Evolutionary conservation across 1,140 invertebrate species (phyloP), one percentile per base, ranked within the genome.

Genomic region (Hylyphantes graminicola): DNA sequence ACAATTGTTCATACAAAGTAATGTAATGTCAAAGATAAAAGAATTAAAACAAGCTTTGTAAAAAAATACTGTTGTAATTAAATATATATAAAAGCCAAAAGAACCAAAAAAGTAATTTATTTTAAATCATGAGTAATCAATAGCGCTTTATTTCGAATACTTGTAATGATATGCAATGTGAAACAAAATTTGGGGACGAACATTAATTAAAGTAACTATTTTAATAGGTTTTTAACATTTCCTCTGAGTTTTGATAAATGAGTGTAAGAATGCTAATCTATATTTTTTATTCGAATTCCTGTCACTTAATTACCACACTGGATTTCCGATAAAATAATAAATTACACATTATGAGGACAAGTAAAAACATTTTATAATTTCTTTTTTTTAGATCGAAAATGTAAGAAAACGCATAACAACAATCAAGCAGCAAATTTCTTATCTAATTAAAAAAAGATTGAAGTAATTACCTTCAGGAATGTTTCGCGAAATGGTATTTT

Each of bases 381-480:
- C 21, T 12, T 12, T 17, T 17, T 11, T 65, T 17, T 13, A 50
- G n/a, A 51, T 35, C n/a, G 19, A 51, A 67, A 68, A 68, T 48
- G 48, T 54, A 67, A 68, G n/a, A 35, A 51, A 55, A 55, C 50
- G n/a, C 21, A 67, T 19, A 65, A 79, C 15, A 67, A 48, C 63
- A 51, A 67, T 35, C 50, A 50, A 79, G 55, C 35, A 67, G 7
- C 12, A 65, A 17, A 65, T 13, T 11, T 67, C 51, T 7, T 35
- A 12, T 21, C 48, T n/a, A 64, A 54, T 13, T 35, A 64, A 35
- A 64, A 67, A 64, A 50, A 79, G 15, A 9, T 19, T 11, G 51
- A 17, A 63, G 63, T 79, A 68, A 67, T 79, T 57, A 79, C 57
- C 76, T 68, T 13, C 17, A 51, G 17, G 64, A 79, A 79, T 79